These are phyloP conservation scores for Eupeodes luniger DNA, from an alignment of 2,888 invertebrate species.

Conservation along the genomic window DNA sequence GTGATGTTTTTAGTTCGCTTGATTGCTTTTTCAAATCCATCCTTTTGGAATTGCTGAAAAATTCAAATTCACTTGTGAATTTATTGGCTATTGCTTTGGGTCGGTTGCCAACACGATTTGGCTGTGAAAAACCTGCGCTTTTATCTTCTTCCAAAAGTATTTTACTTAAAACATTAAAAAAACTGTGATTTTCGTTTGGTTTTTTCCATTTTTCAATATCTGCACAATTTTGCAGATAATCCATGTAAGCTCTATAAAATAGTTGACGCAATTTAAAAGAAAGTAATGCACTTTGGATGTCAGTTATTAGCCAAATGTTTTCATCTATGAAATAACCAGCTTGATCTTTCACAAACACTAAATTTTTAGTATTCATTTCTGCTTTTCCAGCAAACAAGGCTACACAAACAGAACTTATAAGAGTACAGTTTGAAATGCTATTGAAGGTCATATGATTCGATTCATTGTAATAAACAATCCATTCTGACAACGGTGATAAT, in stretches of 20 bases:
- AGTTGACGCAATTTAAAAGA: constrained; percentile 89
- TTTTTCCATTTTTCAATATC: constrained; percentile 78
- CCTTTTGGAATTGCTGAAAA: constrained; percentile 44
- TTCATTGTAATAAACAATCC: constrained; percentile 92
- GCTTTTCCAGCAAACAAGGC: constrained; percentile 86
- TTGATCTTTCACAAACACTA: constrained; percentile 5
- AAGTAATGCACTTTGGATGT: constrained; percentile 87
- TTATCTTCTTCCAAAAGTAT: constrained; percentile 78
- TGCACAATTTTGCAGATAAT: constrained; percentile 78
- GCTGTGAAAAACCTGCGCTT: constrained; percentile 77
- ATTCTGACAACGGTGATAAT: constrained; percentile 87
- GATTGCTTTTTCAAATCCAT: not conserved
- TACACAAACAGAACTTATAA: constrained; percentile 92
- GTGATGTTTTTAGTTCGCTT: not conserved
- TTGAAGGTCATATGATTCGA: constrained; percentile 86
- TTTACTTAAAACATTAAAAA: constrained; percentile 78
- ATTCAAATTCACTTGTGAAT: constrained; percentile 75
- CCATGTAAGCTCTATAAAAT: constrained; percentile 84
- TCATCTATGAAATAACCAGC: constrained; percentile 86
- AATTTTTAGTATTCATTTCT: constrained; percentile 50
- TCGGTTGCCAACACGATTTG: constrained; percentile 78
- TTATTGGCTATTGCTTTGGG: constrained; percentile 79
- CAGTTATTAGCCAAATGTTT: constrained; percentile 89
- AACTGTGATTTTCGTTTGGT: constrained; percentile 69
- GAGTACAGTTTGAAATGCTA: constrained; percentile 89